Evolutionary conservation across 2,113 vertebrate genomes (phyloP).

Genomic region (Mormyrus lacerda): DNA sequence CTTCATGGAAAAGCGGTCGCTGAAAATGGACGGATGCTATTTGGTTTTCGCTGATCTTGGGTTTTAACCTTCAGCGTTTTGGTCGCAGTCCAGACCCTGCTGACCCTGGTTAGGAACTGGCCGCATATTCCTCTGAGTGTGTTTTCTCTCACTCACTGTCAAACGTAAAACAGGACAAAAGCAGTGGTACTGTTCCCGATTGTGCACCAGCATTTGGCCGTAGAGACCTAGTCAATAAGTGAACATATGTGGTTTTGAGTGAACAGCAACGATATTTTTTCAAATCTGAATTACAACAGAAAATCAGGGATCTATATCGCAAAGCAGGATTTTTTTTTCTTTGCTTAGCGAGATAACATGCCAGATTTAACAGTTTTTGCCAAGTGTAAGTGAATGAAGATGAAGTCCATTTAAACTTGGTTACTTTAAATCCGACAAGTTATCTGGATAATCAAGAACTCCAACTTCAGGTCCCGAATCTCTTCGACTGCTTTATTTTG

Average conservation of each 20-base stretch:
- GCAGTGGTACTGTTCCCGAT: not conserved
- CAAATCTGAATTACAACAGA: not conserved
- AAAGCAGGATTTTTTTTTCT: not conserved
- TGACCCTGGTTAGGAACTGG: not conserved
- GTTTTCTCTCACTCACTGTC: not conserved
- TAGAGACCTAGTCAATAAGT: not conserved
- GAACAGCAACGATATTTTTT: not conserved
- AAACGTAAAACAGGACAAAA: not conserved
- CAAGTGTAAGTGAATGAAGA: not conserved
- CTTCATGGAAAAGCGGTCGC: not conserved
- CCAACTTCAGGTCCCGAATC: not conserved
- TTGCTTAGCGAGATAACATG: not conserved
- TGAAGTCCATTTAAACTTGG: not conserved
- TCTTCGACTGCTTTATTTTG: not conserved
- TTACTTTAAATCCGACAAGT: not conserved
- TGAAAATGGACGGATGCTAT: not conserved
- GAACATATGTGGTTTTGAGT: not conserved
- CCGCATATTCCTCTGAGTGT: not conserved
- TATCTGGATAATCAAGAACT: not conserved
- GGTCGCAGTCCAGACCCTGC: not conserved
- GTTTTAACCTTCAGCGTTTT: not conserved
- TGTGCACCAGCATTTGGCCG: not conserved
- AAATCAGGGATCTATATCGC: not conserved
- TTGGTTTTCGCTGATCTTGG: not conserved
- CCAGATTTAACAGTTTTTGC: not conserved